phyloP scores from a whole-genome alignment of 2,113 vertebrate species.

The Mastomys natalensis region DNA sequence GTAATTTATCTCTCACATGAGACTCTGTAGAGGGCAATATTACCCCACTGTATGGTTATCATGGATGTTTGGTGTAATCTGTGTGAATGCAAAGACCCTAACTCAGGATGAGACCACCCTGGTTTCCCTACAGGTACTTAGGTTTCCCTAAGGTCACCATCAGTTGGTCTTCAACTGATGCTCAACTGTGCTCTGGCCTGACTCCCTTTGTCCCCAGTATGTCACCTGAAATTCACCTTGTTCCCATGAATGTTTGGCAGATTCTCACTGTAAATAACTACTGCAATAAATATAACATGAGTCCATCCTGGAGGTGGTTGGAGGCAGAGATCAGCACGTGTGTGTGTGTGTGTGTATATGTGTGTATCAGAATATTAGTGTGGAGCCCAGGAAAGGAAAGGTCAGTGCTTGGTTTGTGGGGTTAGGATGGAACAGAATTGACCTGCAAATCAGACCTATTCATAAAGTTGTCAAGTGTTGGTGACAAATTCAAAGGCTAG shows the following conservation, averaged over 20 bases:
- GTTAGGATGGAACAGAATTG: not conserved
- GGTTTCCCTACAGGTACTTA: not conserved
- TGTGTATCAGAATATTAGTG: not conserved
- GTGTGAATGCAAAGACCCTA: not conserved
- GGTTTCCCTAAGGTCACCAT: not conserved
- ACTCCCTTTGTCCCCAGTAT: conserved; percentile 71
- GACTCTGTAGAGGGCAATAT: not conserved
- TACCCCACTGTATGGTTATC: not conserved
- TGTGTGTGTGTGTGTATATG: not conserved
- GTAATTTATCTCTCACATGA: not conserved
- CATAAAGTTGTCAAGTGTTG: conserved; percentile 12
- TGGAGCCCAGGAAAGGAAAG: not conserved
- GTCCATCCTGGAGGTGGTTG: conserved; percentile 45
- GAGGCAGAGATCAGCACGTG: not conserved
- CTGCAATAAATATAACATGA: conserved; percentile 81
- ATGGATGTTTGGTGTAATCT: not conserved
- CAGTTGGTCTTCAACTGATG: not conserved
- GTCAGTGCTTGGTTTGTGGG: not conserved
- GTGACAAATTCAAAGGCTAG: not conserved
- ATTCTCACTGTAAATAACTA: conserved; percentile 79
- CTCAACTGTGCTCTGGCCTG: not conserved
- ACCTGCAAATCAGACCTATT: conserved; percentile 34
- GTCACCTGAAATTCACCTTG: conserved; percentile 49
- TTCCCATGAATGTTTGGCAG: conserved; percentile 77
- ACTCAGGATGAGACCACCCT: not conserved